Percentiles rank a stretch among this genome's conserved stretches.
Conservation (phyloP, 2,113 vertebrate species). For the Phainopepla nitens region DNA sequence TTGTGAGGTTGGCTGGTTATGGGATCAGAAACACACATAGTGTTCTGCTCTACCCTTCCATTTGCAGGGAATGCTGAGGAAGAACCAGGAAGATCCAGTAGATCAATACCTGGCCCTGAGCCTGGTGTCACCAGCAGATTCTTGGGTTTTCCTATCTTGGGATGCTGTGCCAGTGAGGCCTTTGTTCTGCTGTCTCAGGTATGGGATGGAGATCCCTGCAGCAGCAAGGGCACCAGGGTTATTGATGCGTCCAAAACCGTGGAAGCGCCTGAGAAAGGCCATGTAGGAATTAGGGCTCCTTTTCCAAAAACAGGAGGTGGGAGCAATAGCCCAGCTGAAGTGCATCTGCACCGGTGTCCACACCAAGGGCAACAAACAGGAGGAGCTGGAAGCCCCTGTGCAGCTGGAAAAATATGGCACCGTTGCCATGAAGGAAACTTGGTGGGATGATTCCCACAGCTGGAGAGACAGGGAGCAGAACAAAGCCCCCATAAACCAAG, state of each 20-base stretch:
- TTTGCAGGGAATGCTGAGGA: not conserved
- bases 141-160: not conserved
- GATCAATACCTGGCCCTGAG: not conserved
- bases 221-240: not conserved
- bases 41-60: not conserved
- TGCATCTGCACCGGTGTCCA: not conserved
- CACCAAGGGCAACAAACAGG: not conserved
- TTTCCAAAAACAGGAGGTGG: not conserved
- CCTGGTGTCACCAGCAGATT: not conserved
- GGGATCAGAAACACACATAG: not conserved
- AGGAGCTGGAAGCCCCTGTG: not conserved
- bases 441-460: not conserved
- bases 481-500: not conserved
- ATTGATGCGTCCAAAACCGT: not conserved
- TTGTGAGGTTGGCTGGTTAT: not conserved
- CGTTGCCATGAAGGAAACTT: not conserved
- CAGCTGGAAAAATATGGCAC: not conserved
- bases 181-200: not conserved
- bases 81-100: not conserved
- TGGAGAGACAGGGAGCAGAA: not conserved
- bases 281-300: not conserved
- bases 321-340: not conserved
- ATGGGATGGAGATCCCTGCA: not conserved
- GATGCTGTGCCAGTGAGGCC: rapidly evolving
- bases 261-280: not conserved